Evolutionary conservation across 2,888 invertebrate genomes (phyloP).

Genomic region (Iselma pallidipennis): DNA sequence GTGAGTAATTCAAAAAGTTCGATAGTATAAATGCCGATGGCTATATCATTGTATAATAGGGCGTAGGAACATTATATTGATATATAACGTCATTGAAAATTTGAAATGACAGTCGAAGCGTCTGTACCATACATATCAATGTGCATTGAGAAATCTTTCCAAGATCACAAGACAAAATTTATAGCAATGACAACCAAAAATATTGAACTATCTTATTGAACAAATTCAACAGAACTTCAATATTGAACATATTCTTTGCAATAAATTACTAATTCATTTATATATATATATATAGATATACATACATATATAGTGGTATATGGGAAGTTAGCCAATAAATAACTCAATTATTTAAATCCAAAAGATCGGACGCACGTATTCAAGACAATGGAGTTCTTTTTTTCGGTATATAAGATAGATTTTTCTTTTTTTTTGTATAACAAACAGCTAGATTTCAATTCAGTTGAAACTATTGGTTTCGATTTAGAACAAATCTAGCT

Average conservation of each 20-base stretch:
- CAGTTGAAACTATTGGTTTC: too few species aligned
- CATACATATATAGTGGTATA: background rate
- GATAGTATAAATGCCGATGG: conserved; percentile 17
- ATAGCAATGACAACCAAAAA: conserved; percentile 15
- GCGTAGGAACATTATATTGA: conserved; percentile 34
- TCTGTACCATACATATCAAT: conserved; percentile 33
- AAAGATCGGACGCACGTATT: too few species aligned
- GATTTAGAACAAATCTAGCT: too few species aligned
- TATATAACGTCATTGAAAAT: conserved; percentile 36
- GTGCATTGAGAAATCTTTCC: conserved; percentile 27
- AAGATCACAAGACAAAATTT: conserved; percentile 15
- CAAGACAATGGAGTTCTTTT: too few species aligned
- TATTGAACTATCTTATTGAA: conserved; percentile 11
- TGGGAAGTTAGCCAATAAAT: background rate
- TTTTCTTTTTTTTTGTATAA: too few species aligned
- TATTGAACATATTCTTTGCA: background rate
- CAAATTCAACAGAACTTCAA: background rate
- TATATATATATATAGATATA: too few species aligned
- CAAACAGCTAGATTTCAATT: too few species aligned
- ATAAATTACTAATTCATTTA: background rate
- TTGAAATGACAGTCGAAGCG: conserved; percentile 33
- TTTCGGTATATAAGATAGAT: too few species aligned
- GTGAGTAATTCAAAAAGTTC: conserved; percentile 20
- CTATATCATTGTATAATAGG: conserved; percentile 32
- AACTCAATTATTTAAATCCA: background rate